Base-by-base conservation (phyloP, 2,113 vertebrate species). In the Lamprologus sp. region DNA sequence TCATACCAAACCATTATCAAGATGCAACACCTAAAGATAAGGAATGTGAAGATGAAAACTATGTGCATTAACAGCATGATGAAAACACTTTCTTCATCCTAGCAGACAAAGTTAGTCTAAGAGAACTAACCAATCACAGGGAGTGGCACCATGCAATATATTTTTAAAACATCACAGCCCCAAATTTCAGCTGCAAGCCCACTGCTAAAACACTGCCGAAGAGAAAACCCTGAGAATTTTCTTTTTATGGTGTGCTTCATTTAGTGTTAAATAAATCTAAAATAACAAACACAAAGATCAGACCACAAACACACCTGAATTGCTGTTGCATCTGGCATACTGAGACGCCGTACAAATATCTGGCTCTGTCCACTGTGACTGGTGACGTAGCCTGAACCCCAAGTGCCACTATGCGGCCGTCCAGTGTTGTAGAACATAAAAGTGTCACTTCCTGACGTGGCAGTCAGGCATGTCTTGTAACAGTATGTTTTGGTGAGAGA, bases 341-440 rank as follows among this genome's bases (percentile, higher is more conserved):
- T 97, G 95, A 98, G 97, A 94, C 98, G 97, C 68, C 97, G 97
- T 96, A 98, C 97, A 95, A 98, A 94, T 94, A 98, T 96, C 96
- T 98, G 96, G 95, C 97, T 98, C 94, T 98, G 98, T 77, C 97
- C 97, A 87, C 97, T 99, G 90, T 99, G 97, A 87, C 97, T 97
- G 79, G 97, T 98, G 93, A 98, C 97, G 93, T 98, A 97, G 91
- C 98, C 98, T 40, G 97, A 95, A 91, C 97, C 95, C 94, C 97
- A 97, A 88, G 97, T 97, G 90, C 97, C 97, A 90, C 98, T 98
- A 87, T 97, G 90, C 9, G 98, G 98, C 49, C 96, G 96, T 91
- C 98, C 98, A 53, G 97, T 99, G 92, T 99, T 98, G 97, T 99
- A 99, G 97, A 99, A 99, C 98, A 99, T 98, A 94, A 99, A 99